Evolutionary conservation across 2,113 vertebrate species (phyloP), one percentile per base, ranked within the genome.

Genomic region (Syngnathoides biaculeatus): DNA sequence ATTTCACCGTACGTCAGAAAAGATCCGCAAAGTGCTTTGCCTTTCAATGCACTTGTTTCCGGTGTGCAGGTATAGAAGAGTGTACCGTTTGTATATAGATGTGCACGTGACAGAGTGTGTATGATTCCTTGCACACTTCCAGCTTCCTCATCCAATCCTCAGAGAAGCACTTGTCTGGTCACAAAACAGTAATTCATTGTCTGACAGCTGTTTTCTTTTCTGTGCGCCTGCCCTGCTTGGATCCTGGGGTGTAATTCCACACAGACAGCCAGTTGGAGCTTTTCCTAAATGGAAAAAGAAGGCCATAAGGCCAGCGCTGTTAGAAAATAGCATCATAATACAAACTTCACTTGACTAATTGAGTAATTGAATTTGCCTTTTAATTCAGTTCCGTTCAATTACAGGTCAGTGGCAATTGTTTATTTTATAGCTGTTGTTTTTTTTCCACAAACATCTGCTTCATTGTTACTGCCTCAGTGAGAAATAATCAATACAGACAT

Each of bases 161-260:
- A 61, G 77, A 74, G 83, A 85, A 73, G 66, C 75, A 86, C 81
- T 83, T 79, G 78, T 77, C 78, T 79, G 73, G 65, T 82, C 74
- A 69, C 83, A 82, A 68, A 77, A 87, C 82, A 84, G 79, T 89
- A 88, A 88, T 87, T 90, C 84, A 90, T 87, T 84, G 80, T 84
- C 72, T 86, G 87, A 90, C 90, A 90, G 88, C 90, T 91, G 90
- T 90, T 92, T 91, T 92, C 79, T 88, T 89, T 88, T 89, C 86
- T 87, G 74, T 75, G 74, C 69, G 78, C 73, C 71, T 76, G 70
- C 74, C 70, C 78, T 65, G 71, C 77, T 86, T 71, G 79, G 75
- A 89, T 90, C 78, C 79, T 65, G 73, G 77, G 82, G 79, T 86
- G 80, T 88, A 89, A 89, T 90, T 89, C 85, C 80, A 90, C 84